These are phyloP conservation scores for Drosophila sp. DNA, from an alignment of 1,140 invertebrate genomes.

Conservation along the genomic window DNA sequence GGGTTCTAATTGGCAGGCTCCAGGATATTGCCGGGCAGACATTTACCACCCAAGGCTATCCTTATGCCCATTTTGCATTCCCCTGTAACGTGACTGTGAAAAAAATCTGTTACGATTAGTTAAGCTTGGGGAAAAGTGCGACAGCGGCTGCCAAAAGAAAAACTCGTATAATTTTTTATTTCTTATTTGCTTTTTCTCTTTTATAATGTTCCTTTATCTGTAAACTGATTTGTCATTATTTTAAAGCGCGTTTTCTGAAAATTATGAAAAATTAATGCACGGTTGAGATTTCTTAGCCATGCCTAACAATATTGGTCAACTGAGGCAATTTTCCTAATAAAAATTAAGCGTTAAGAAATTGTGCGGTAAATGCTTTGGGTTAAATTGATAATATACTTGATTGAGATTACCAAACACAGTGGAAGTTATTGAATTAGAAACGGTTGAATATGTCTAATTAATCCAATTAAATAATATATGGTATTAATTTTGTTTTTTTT, in stretches of 20 bases:
- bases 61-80: constrained; percentile 24
- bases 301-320: constrained; percentile 32
- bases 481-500: too few relatives aligned
- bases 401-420: not conserved
- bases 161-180: constrained; percentile 51
- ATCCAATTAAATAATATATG: too few relatives aligned
- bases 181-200: constrained; percentile 30
- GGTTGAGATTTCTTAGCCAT: not conserved
- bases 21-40: constrained; percentile 75
- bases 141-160: constrained; percentile 59
- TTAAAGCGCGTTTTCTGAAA: constrained; percentile 62
- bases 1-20: constrained; percentile 81
- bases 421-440: not conserved
- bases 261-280: constrained; percentile 65
- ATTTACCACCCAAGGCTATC: constrained; percentile 63
- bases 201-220: constrained; percentile 65
- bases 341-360: constrained; percentile 32
- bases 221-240: constrained; percentile 84
- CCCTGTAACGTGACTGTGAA: constrained; percentile 49
- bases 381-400: constrained; percentile 9
- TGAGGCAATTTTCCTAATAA: constrained; percentile 32
- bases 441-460: too few relatives aligned
- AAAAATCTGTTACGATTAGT: constrained; percentile 84
- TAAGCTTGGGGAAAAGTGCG: constrained; percentile 56
- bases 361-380: constrained; percentile 5